Conservation (phyloP, 2,797 vertebrate genomes). For the Cuculus canorus region DNA sequence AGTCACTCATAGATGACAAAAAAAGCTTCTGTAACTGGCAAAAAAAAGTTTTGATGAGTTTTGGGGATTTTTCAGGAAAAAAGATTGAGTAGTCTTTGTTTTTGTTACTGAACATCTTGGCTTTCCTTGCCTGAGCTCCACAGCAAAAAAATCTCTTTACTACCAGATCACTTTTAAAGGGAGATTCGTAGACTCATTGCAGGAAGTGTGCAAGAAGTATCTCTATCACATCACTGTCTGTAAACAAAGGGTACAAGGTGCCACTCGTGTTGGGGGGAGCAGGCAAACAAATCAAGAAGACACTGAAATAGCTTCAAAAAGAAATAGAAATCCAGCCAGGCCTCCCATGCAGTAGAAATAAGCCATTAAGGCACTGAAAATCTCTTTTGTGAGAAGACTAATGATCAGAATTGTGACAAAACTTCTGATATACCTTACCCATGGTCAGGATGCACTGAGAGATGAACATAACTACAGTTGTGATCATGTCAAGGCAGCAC, state of each 20-base stretch:
- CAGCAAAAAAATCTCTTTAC: neutral
- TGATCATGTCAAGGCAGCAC: neutral
- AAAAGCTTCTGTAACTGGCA: neutral
- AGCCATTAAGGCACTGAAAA: neutral
- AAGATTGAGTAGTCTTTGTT: neutral
- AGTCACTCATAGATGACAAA: neutral
- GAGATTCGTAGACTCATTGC: neutral
- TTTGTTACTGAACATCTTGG: neutral
- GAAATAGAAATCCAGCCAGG: neutral
- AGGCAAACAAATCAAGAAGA: neutral
- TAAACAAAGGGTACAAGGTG: neutral
- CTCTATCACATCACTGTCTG: neutral
- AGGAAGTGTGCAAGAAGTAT: neutral
- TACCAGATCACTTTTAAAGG: neutral
- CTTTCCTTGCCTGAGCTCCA: neutral
- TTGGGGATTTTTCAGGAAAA: neutral
- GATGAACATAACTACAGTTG: neutral
- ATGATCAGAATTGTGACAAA: neutral
- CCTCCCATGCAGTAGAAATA: neutral
- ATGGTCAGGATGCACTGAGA: neutral
- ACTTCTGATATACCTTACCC: neutral
- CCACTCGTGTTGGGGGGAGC: fast-evolving
- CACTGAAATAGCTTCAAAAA: neutral
- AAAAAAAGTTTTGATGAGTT: neutral
- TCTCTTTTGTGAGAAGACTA: neutral